Evolutionary conservation across 2,113 vertebrate genomes (phyloP), one percentile per base, ranked within the genome.

Genomic region (Philantomba maxwellii): DNA sequence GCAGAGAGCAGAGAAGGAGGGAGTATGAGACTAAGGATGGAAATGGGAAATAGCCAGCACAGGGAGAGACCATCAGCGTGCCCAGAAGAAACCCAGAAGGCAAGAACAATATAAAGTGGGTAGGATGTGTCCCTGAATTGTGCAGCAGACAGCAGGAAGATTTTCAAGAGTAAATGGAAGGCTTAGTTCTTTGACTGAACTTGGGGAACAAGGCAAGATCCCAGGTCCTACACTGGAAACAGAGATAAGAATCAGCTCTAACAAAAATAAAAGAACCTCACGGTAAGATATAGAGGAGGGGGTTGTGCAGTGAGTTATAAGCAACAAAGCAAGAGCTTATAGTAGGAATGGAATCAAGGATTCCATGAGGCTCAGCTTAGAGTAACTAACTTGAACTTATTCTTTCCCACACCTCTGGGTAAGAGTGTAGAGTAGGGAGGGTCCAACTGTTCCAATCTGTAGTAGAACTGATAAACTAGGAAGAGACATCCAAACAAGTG

Each of bases 1-100:
- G 36, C 6, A 75, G 0, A 88, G 45, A 82, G 75, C 55, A 89
- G 13, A 85, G 26, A 90, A 30, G 39, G 53, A 75, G 12, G 6
- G 12, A 28, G 12, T 39, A 0, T 11, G 28, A 3, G 15, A 47
- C 33, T n/a, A 11, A 7, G 0, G 3, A 2, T 7, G 39, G 47
- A 23, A 47, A 47, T 11, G 14, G 28, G 80, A 92, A 57, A 85
- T 11, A 82, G 53, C 26, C 12, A 62, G 3, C 2, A 7, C 13
- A 70, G 70, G 7, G 45, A 81, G 5, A 33, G 6, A 19, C 6
- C n/a, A 82, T 30, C 39, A 21, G 4, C 28, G 73, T 7, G 7
- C 60, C 33, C 9, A 12, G 33, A 77, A 83, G 25, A 92, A 93
- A 55, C 0, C 13, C 4, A 21, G 3, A 9, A 81, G 7, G 12